phyloP scores from a whole-genome alignment of 2,797 vertebrate genomes.

The Phataginus tetradactyla region DNA sequence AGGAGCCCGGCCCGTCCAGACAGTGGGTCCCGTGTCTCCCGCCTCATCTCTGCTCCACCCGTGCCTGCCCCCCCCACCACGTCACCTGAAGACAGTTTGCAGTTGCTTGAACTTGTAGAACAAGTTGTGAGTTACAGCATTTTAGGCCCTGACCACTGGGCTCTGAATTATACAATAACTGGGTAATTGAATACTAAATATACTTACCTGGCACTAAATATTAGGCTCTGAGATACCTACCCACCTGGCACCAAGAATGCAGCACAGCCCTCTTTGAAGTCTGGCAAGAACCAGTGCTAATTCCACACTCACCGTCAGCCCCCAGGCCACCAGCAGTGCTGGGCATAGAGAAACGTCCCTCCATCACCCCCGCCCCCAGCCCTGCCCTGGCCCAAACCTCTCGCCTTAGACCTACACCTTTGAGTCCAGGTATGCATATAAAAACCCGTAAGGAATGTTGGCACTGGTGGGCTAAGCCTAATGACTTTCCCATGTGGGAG shows the following conservation, averaged over 20 bases:
- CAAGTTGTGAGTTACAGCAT: not conserved
- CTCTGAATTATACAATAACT: not conserved
- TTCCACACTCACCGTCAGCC: not conserved
- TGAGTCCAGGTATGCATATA: not conserved
- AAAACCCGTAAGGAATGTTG: not conserved
- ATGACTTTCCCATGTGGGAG: not conserved
- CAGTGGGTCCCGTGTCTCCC: not conserved
- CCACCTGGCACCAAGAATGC: not conserved
- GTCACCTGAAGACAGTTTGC: not conserved
- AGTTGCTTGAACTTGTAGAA: not conserved
- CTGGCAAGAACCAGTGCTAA: not conserved
- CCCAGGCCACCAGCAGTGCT: not conserved
- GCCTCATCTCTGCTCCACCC: too few relatives aligned
- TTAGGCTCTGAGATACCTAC: not conserved
- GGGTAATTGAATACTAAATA: not conserved
- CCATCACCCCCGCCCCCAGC: not conserved
- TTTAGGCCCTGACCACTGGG: not conserved
- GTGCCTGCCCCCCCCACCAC: not conserved
- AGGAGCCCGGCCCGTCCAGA: not conserved
- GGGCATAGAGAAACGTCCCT: not conserved
- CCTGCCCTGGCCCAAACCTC: not conserved
- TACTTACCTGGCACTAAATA: not conserved
- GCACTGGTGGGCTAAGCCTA: not conserved
- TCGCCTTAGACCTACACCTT: not conserved
- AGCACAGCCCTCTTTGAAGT: not conserved